These are phyloP conservation scores for Lepidonotus clava DNA, from an alignment of 2,888 invertebrate species.

Conservation along the genomic window DNA sequence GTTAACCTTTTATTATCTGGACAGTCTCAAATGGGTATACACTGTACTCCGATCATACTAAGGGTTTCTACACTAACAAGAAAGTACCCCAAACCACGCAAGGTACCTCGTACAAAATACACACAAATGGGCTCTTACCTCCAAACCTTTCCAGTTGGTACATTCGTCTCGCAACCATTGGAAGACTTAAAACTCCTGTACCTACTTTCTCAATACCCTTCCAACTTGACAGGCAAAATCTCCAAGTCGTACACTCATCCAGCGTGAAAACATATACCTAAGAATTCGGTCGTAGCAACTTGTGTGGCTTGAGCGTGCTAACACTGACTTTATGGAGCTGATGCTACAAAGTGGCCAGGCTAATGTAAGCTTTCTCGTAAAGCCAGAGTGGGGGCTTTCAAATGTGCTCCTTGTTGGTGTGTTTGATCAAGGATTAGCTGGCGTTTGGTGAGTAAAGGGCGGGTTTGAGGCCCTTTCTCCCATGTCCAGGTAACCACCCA, in stretches of 20 bases:
- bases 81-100: no score
- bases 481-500: neutral
- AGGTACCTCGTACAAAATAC: no score
- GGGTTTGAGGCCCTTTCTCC: constrained; percentile 20
- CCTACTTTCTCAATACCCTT: neutral
- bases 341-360: neutral
- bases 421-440: constrained; percentile 10
- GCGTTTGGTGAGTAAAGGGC: neutral
- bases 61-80: no score
- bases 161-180: no score
- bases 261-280: neutral
- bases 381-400: neutral
- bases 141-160: no score
- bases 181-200: no score
- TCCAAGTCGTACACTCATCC: neutral
- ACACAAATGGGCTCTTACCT: no score
- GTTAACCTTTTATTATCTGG: no score
- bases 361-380: neutral
- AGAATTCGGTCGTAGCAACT: neutral
- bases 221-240: neutral
- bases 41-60: no score
- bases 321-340: constrained; percentile 23
- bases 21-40: no score
- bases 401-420: neutral
- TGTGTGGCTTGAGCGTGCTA: constrained; percentile 2